Base-by-base conservation (phyloP, 2,113 vertebrate species). In the Carassius auratus region DNA sequence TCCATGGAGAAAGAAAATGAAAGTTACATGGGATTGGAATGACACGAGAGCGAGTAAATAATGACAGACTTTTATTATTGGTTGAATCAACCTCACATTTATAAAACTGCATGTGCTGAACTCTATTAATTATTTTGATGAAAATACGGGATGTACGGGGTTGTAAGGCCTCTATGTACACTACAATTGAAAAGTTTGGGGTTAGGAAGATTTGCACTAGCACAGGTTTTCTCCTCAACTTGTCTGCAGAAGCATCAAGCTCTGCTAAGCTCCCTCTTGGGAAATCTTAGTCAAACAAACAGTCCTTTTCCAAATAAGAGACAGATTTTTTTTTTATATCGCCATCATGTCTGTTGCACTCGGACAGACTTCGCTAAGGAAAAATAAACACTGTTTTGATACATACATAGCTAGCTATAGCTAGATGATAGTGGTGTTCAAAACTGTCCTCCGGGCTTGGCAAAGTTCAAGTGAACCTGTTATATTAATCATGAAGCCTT, bases 251-350 rank as follows among this genome's bases (percentile, higher is more conserved):
- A 42, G 38, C 38, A 42, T 79, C 12, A 42, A 61, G 15, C 33
- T 21, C 13, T n/a, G 42, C 42, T 8, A 13, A 78, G 30, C 30
- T 38, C 30, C 33, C 61, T 42, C 76, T 61, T 38, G 61, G 19
- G 76, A 61, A 79, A 79, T 61, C 76, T 42, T 79, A 79, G 10
- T 59, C 45, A 68, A 73, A 55, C 71, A 64, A 57, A 57, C 66
- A 86, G 17, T 21, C 74, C 15, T 69, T 57, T 75, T 75, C 17
- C 57, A 73, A 86, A 73, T 52, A 69, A 83, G 5, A 73, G 52
- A 52, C 30, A 8, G 38, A 6, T 7, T 6, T 42, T 42, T 38
- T 50, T 26, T 57, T 30, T 55, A 30, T 52, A 17, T 19, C 14
- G 7, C 75, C 50, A 76, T 52, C 14, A 26, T 7, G 8, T 8